Base-by-base conservation (phyloP, 2,113 vertebrate species). In the Monarcha castaneiventris region DNA sequence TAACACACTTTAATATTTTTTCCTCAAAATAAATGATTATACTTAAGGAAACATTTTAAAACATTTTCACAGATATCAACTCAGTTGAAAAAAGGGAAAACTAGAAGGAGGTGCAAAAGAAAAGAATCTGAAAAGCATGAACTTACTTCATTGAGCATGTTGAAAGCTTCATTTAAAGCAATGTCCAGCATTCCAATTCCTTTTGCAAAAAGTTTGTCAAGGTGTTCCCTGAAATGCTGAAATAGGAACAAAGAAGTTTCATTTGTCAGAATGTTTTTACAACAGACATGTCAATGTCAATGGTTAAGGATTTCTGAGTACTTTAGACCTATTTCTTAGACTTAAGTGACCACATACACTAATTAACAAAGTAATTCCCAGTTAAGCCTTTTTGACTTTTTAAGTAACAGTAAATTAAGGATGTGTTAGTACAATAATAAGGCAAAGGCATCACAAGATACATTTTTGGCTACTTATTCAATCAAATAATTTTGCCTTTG, bases 161-260 rank as follows among this genome's bases (percentile, higher is more conserved):
- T 98, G 97, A 99, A 99, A 77, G 99, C 99, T 96, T 99, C 99
- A 13, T 98, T 99, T 93, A 99, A 98, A 95, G 99, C 99, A 32
- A 99, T 92, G 84, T 99, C 99, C 97, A 99, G 97, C 99, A 99
- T 99, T 73, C 99, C 99, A 15, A 99, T 99, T 89, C 99, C 99
- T 97, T 99, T 98, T 79, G 99, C 99, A 94, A 98, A 98, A 89
- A 99, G 98, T 96, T 99, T 99, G 93, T 99, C 98, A 37, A 99
- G 98, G 85, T 99, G 99, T 91, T 99, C 98, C 94, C 99, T 98
- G 97, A 99, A 99, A 97, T 99, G 99, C 99, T 99, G 97, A 76
- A 97, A 97, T 58, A 62, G 37, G 68, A 88, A 96, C 44, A 48
- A 68, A 41, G 64, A 27, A 19, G 26, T 67, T 89, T 87, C 41